Base-by-base conservation (phyloP, 2,113 vertebrate genomes). In the Cynocephalus volans region DNA sequence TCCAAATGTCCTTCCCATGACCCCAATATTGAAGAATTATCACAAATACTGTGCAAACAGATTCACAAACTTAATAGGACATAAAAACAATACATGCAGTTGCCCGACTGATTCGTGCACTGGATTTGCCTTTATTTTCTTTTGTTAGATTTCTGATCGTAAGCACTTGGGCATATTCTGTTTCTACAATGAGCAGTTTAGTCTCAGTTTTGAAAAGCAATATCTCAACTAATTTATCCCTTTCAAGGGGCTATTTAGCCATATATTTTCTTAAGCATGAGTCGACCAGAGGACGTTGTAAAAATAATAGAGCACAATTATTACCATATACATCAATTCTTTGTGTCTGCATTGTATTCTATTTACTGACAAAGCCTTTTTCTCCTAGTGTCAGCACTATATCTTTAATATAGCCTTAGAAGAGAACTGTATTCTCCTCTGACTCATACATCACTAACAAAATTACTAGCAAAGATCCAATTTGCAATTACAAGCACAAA, bases 291-390 rank as follows among this genome's bases (percentile, higher is more conserved):
- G 28, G 0, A 95, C 31, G 93, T 87, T 95, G 87, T 91, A 70
- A 94, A 95, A 96, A 89, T 81, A 90, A 88, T 45, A 94, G 77
- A 95, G 88, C 73, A 91, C 97, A 93, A 67, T 94, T 95, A 98
- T 97, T 97, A 95, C 52, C 92, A 65, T 96, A 62, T 65, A 56
- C 13, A 76, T 83, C 92, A 93, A 56, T 93, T 91, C 50, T 92
- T 96, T 58, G 52, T 50, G 1, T 91, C 87, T 93, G 93, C 7
- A 13, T 56, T 77, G 13, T 69, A 95, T 96, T 98, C 41, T 90
- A 97, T 97, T 98, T 97, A 94, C 94, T 77, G 95, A 97, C 69
- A 93, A 97, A 97, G 82, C 54, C 96, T 98, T 98, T 98, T 88
- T 21, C 26, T 87, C 95, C 76, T 83, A 70, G 12, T 88, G 96